Evolutionary conservation across 2,888 invertebrate genomes (phyloP).

Genomic region (Brachypalpus laphriformis): DNA sequence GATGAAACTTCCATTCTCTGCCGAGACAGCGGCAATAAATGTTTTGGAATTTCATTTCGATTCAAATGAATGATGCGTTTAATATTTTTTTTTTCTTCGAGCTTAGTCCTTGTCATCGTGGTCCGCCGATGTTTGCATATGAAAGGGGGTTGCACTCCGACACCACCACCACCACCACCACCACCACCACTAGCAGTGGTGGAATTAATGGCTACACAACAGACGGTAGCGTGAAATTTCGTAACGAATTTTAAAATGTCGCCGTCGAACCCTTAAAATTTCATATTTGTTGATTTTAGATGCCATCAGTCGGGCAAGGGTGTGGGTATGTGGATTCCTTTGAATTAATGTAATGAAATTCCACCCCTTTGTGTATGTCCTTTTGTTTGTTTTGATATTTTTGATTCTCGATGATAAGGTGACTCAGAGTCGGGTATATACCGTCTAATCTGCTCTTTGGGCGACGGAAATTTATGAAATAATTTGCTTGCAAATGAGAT

Average conservation of each 20-base stretch:
- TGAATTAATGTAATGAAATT: conserved; percentile 71
- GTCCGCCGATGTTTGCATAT: conserved; percentile 64
- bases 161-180: too few relatives aligned
- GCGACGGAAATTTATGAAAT: conserved; percentile 66
- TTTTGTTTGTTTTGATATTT: conserved; percentile 46
- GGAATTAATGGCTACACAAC: conserved; percentile 64
- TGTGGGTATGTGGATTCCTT: conserved; percentile 46
- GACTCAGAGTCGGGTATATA: conserved; percentile 19
- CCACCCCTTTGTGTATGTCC: conserved; percentile 43
- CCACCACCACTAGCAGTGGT: conserved; percentile 21
- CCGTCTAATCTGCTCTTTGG: conserved; percentile 20
- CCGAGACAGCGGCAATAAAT: conserved; percentile 70
- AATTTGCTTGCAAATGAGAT: conserved; percentile 71
- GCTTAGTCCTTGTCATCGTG: conserved; percentile 20
- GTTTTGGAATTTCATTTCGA: conserved; percentile 74
- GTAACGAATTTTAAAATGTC: conserved; percentile 73
- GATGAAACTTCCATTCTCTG: conserved; percentile 41
- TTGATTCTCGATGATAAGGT: conserved; percentile 3
- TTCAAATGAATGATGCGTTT: conserved; percentile 72
- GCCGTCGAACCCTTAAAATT: conserved; percentile 42
- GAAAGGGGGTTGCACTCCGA: conserved; percentile 17
- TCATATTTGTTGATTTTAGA: conserved; percentile 71
- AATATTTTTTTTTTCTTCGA: conserved; percentile 41
- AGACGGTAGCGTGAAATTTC: conserved; percentile 74
- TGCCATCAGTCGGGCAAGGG: conserved; percentile 43